A percentile compares a stretch with the other conserved stretches of the same genome.
Evolutionary conservation across 2,797 vertebrate genomes (phyloP).

Genomic region (Dallia pectoralis): DNA sequence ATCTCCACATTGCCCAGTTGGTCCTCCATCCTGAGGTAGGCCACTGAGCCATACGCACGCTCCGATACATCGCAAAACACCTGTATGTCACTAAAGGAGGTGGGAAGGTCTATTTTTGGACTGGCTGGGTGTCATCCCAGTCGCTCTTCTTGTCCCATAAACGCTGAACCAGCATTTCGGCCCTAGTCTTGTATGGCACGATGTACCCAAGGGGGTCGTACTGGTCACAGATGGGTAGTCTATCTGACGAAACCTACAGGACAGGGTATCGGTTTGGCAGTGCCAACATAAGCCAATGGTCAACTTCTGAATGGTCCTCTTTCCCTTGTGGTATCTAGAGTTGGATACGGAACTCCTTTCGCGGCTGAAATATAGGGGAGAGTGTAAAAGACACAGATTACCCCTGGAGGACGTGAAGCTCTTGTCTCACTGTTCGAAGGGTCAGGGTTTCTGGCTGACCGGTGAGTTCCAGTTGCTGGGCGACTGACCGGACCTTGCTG

Average conservation of each 20-base stretch:
- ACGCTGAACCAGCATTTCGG: slow-evolving; percentile 20
- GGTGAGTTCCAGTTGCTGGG: too few relatives aligned
- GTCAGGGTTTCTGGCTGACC: too few relatives aligned
- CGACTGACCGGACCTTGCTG: too few relatives aligned
- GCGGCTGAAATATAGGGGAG: too few relatives aligned
- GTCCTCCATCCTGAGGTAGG: slow-evolving; percentile 24
- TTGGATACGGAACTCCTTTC: too few relatives aligned
- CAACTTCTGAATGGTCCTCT: not conserved
- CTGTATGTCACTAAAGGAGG: slow-evolving; percentile 1
- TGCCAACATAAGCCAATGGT: slow-evolving; percentile 3
- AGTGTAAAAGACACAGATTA: too few relatives aligned
- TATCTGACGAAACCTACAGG: not conserved
- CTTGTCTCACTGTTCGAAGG: too few relatives aligned
- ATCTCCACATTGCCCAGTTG: not conserved
- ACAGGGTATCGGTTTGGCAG: slow-evolving; percentile 1
- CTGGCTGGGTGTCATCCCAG: slow-evolving; percentile 28
- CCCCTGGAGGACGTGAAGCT: too few relatives aligned
- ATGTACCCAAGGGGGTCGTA: slow-evolving; percentile 32
- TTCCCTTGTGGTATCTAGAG: not conserved
- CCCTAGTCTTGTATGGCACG: slow-evolving; percentile 17
- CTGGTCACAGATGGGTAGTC: slow-evolving; percentile 5
- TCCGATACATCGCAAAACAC: slow-evolving; percentile 30
- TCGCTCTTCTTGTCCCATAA: slow-evolving; percentile 26
- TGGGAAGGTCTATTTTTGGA: not conserved
- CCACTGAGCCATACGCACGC: slow-evolving; percentile 21